These are phyloP conservation scores for Muscidifurax raptorellus DNA, from an alignment of 1,140 invertebrate genomes.

Conservation along the genomic window DNA sequence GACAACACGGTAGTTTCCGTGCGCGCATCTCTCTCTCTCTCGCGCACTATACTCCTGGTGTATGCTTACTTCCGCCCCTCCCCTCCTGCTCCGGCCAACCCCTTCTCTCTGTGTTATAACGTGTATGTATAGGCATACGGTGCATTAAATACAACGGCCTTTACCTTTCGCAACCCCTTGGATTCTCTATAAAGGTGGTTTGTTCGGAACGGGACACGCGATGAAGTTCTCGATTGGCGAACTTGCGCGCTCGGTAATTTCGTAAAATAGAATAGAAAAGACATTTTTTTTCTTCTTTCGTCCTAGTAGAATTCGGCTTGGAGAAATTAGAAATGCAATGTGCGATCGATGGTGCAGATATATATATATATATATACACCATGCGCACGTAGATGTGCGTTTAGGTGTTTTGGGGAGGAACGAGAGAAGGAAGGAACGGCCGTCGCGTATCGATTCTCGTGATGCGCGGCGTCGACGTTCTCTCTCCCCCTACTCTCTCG, in stretches of 20 bases:
- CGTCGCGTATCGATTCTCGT: slow-evolving; percentile 46
- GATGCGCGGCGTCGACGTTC: slow-evolving; percentile 19
- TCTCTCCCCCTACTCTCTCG: slow-evolving; percentile 7
- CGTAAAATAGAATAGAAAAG: too few species aligned
- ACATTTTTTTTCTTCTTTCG: too few species aligned
- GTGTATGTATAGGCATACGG: background rate
- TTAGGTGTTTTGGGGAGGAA: slow-evolving; percentile 42
- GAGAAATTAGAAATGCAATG: background rate
- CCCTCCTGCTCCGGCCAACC: background rate
- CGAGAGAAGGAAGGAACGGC: background rate
- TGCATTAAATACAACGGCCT: too few species aligned
- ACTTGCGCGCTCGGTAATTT: background rate
- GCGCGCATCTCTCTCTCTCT: background rate
- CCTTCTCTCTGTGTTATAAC: background rate
- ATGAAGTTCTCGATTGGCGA: background rate
- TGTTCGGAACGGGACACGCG: background rate
- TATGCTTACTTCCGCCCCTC: background rate
- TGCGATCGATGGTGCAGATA: background rate
- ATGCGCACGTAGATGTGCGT: slow-evolving; percentile 3
- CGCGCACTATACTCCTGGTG: background rate
- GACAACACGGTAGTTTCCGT: background rate
- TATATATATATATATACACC: background rate
- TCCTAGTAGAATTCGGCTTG: too few species aligned
- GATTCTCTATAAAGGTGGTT: background rate
- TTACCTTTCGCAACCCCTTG: background rate